Evolutionary conservation across 2,888 invertebrate species (phyloP).

Genomic region (Hipparchia semele): DNA sequence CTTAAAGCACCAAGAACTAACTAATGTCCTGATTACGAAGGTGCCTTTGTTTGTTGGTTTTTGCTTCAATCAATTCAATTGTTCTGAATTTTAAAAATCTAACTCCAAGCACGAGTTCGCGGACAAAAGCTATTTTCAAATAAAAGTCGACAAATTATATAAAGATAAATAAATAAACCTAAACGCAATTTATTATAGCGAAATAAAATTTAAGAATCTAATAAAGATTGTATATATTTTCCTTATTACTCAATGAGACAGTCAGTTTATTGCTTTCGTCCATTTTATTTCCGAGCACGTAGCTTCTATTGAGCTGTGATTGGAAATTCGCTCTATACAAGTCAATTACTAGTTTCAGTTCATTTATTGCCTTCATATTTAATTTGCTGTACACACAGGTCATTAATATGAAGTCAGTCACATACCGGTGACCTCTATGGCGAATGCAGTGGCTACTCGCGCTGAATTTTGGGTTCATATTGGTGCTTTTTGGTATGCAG

Average conservation of each 20-base stretch:
- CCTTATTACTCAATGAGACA: constrained; percentile 1
- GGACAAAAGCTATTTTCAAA: background rate
- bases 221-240: background rate
- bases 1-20: too few relatives aligned
- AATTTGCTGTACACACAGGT: too few relatives aligned
- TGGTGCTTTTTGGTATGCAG: too few relatives aligned
- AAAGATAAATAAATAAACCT: background rate
- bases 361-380: constrained; percentile 8
- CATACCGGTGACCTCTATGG: too few relatives aligned
- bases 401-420: too few relatives aligned
- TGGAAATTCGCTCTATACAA: constrained; percentile 11
- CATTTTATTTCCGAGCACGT: constrained; percentile 14
- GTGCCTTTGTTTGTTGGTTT: background rate
- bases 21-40: background rate
- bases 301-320: constrained; percentile 8
- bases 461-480: too few relatives aligned
- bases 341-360: constrained; percentile 11
- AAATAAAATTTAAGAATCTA: background rate
- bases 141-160: background rate
- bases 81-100: too few relatives aligned
- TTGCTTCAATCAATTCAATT: too few relatives aligned
- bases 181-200: background rate
- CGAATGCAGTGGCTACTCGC: too few relatives aligned
- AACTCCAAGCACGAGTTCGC: too few relatives aligned
- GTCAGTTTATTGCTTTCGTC: background rate